phyloP scores from a whole-genome alignment of 2,888 invertebrate species.

The Drosophila vallismaia region DNA sequence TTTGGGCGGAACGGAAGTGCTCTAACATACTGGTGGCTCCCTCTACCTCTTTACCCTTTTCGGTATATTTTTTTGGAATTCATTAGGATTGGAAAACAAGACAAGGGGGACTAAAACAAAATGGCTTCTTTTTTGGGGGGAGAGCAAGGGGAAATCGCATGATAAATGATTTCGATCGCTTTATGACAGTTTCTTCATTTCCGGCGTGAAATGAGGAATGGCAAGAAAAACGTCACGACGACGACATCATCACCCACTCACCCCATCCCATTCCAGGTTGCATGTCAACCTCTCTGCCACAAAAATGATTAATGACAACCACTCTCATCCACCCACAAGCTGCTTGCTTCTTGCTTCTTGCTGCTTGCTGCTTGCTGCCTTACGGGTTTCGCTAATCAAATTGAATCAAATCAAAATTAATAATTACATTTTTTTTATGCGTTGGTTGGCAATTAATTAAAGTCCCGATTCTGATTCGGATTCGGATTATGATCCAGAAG shows the following conservation, averaged over 20 bases:
- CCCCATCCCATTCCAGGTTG: conserved; percentile 15
- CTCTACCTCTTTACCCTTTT: not conserved
- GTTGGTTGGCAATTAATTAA: conserved; percentile 68
- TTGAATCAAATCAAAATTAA: conserved; percentile 79
- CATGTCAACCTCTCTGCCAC: conserved; percentile 48
- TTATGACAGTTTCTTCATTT: conserved; percentile 83
- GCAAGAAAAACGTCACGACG: conserved; percentile 34
- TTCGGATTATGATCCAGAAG: not conserved
- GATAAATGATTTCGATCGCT: conserved; percentile 82
- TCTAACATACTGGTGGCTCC: conserved; percentile 3
- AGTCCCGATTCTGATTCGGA: conserved; percentile 13
- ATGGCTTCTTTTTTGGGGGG: conserved; percentile 48
- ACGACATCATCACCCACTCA: conserved; percentile 35
- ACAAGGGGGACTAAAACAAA: conserved; percentile 47
- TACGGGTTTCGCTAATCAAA: conserved; percentile 62
- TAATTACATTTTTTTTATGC: conserved; percentile 68
- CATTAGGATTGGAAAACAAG: conserved; percentile 42
- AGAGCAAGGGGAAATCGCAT: conserved; percentile 63
- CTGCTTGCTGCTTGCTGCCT: not conserved
- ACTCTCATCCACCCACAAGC: conserved; percentile 12
- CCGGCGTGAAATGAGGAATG: conserved; percentile 75
- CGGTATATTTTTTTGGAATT: conserved; percentile 26
- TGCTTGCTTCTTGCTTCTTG: too few relatives aligned
- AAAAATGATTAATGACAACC: conserved; percentile 74
- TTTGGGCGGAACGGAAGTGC: conserved; percentile 40